Percentiles rank a stretch among this genome's conserved stretches.
phyloP scores from a whole-genome alignment of 64 coral and sea anemone genomes.

The Montipora cactus region DNA sequence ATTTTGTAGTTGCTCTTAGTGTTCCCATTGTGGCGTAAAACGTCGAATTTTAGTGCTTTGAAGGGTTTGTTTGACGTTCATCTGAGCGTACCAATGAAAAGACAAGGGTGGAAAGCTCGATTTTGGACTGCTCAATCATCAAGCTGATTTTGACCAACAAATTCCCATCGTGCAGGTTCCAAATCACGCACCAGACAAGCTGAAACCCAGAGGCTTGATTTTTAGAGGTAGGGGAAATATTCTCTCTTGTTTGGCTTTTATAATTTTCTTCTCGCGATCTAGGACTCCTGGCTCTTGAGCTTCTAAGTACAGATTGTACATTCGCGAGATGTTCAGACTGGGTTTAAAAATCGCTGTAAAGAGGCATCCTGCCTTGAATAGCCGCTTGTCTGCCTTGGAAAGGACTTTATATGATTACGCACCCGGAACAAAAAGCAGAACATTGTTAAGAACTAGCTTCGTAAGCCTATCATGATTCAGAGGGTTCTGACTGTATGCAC shows the following conservation, averaged over 20 bases:
- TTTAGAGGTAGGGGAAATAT: background rate
- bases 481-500: too few species aligned
- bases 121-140: too few species aligned
- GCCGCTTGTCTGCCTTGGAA: background rate
- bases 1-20: too few species aligned
- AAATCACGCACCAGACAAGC: too few species aligned
- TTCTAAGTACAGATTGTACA: conserved; percentile 51
- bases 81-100: too few species aligned
- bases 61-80: too few species aligned
- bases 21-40: too few species aligned
- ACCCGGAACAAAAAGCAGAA: background rate
- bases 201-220: background rate
- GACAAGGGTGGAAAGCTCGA: too few species aligned
- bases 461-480: background rate
- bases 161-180: too few species aligned
- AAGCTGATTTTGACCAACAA: too few species aligned
- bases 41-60: too few species aligned
- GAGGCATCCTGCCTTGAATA: conserved; percentile 28
- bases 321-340: conserved; percentile 52
- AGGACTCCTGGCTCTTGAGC: background rate
- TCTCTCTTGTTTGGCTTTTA: background rate
- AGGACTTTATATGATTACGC: background rate
- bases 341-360: conserved; percentile 7
- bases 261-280: background rate
- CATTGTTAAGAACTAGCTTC: background rate